These are phyloP conservation scores for Campaea margaritaria DNA, from an alignment of 2,888 invertebrate species.

Conservation along the genomic window DNA sequence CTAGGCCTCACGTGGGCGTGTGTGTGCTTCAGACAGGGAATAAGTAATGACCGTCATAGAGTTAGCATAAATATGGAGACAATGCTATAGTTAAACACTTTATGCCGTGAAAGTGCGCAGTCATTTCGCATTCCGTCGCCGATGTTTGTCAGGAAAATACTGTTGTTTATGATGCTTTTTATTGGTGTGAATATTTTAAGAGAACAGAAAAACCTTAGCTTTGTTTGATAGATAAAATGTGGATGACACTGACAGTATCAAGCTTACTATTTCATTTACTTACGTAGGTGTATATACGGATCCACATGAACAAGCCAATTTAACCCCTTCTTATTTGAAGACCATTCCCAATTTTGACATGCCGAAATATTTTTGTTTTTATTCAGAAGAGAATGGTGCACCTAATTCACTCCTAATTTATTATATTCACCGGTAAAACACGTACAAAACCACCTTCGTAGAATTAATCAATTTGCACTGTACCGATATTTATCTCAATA, in stretches of 20 bases:
- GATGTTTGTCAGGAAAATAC: slow-evolving; percentile 40
- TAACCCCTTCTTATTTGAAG: too few species aligned
- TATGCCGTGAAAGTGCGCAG: slow-evolving; percentile 52
- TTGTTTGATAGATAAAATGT: background rate
- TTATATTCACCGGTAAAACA: too few species aligned
- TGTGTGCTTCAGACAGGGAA: slow-evolving; percentile 31
- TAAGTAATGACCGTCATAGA: slow-evolving; percentile 42
- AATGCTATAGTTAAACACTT: slow-evolving; percentile 59
- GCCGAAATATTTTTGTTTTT: too few species aligned
- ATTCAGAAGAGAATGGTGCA: too few species aligned
- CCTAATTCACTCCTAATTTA: too few species aligned
- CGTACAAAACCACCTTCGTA: background rate
- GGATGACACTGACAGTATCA: too few species aligned
- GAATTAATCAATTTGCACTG: slow-evolving; percentile 24
- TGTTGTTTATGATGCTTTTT: slow-evolving; percentile 32
- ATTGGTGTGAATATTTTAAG: slow-evolving; percentile 18
- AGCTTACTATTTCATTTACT: too few species aligned
- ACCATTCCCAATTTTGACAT: too few species aligned
- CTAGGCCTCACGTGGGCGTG: slow-evolving; percentile 11
- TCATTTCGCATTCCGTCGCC: slow-evolving; percentile 60
- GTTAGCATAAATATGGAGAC: slow-evolving; percentile 61
- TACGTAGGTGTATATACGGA: too few species aligned
- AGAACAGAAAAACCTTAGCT: background rate
- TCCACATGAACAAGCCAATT: too few species aligned
- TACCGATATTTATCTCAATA: slow-evolving; percentile 47